A percentile compares a stretch with the other conserved stretches of the same genome.
phyloP scores from a whole-genome alignment of 2,113 vertebrate genomes.

The Corythornis cristatus region DNA sequence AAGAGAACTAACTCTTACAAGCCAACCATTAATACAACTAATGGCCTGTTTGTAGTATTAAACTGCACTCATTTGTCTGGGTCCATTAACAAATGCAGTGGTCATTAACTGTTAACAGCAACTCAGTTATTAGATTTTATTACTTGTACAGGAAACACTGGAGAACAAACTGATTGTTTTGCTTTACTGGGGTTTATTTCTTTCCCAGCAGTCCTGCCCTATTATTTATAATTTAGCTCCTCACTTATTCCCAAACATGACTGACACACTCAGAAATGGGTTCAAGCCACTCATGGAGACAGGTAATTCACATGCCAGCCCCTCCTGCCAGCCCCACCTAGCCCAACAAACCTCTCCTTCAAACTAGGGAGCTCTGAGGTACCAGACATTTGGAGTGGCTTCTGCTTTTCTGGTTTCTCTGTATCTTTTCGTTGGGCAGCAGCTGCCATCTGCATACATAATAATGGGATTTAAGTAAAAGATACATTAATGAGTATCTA shows the following conservation, averaged over 20 bases:
- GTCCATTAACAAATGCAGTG: conserved; percentile 65
- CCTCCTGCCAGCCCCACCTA: background rate
- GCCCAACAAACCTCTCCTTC: background rate
- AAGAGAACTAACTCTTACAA: conserved; percentile 59
- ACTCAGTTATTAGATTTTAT: conserved; percentile 62
- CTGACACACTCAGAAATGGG: background rate
- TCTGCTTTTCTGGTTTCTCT: background rate
- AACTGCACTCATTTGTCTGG: conserved; percentile 64
- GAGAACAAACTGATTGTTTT: conserved; percentile 53
- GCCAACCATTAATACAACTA: conserved; percentile 58
- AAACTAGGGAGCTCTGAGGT: background rate
- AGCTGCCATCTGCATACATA: background rate
- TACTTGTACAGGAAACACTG: conserved; percentile 51
- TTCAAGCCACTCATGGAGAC: background rate
- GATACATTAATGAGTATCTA: fast-evolving
- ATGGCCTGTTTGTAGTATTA: conserved; percentile 59
- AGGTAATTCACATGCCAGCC: background rate
- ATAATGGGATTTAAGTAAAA: background rate
- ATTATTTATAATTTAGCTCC: conserved; percentile 48
- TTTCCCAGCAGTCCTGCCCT: conserved; percentile 28
- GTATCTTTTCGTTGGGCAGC: background rate
- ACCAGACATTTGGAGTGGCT: background rate
- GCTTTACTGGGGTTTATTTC: conserved; percentile 32
- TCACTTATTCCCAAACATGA: background rate
- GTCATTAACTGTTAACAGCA: conserved; percentile 69